Evolutionary conservation across 2,113 vertebrate genomes (phyloP).

Genomic region (Myiozetetes cayanensis): DNA sequence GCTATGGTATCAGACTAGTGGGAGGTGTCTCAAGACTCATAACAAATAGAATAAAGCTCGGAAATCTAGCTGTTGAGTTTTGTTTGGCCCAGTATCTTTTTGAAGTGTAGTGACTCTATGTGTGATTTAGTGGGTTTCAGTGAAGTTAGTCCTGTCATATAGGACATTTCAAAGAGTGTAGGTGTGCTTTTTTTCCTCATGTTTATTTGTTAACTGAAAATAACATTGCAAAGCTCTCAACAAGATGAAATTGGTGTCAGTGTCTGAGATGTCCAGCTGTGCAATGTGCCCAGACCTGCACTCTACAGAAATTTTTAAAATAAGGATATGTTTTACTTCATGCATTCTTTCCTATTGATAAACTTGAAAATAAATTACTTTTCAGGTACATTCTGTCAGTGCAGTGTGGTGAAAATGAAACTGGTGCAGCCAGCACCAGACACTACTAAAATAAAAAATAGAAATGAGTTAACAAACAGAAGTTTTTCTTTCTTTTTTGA

Average conservation of each 20-base stretch:
- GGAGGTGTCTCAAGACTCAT: not conserved
- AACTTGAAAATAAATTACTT: not conserved
- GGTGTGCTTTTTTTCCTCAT: not conserved
- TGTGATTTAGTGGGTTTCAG: not conserved
- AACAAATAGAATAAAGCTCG: not conserved
- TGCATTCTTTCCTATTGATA: constrained; percentile 3
- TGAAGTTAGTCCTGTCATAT: not conserved
- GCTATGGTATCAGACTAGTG: not conserved
- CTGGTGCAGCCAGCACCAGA: not conserved
- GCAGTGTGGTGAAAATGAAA: not conserved
- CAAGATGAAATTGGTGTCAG: not conserved
- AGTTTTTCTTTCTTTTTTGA: not conserved
- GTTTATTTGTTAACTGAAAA: not conserved
- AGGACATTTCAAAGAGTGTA: not conserved
- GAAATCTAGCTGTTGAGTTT: not conserved
- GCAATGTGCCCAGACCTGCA: not conserved
- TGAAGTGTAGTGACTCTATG: not conserved
- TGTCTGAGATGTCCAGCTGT: not conserved
- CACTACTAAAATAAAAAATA: not conserved
- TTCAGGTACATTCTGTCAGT: not conserved
- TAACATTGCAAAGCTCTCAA: not conserved
- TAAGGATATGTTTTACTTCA: not conserved
- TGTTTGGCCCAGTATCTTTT: not conserved
- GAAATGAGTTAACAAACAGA: not conserved
- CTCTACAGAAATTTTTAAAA: not conserved